These are phyloP conservation scores for Yponomeuta sedellus DNA, from an alignment of 2,888 invertebrate genomes.

Conservation along the genomic window DNA sequence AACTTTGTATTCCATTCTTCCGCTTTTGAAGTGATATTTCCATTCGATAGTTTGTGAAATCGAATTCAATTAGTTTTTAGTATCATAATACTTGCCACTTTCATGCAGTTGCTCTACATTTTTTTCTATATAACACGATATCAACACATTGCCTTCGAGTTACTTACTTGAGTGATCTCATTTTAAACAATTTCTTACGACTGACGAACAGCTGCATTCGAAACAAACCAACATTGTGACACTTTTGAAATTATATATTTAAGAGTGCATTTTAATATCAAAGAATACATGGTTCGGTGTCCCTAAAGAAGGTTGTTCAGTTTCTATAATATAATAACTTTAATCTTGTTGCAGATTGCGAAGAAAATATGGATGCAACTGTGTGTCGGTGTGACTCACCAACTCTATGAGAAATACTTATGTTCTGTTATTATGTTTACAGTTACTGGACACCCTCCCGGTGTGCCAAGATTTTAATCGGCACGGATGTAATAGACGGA, in stretches of 20 bases:
- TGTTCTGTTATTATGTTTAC: conserved; percentile 72
- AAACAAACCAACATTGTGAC: background rate
- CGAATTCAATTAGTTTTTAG: background rate
- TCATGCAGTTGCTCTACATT: conserved; percentile 46
- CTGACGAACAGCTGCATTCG: background rate
- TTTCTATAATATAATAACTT: background rate
- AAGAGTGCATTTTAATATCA: background rate
- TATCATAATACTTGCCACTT: conserved; percentile 26
- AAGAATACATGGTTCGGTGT: background rate
- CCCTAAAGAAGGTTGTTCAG: background rate
- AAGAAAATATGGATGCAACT: conserved; percentile 34
- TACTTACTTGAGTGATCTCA: background rate
- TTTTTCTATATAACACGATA: conserved; percentile 13
- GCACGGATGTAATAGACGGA: conserved; percentile 96
- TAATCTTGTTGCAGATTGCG: background rate
- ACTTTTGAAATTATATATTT: background rate
- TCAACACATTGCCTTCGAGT: background rate
- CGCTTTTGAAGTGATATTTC: background rate
- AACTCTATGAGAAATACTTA: conserved; percentile 27
- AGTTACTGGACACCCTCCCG: conserved; percentile 99
- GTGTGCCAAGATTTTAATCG: conserved; percentile 99
- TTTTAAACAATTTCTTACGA: background rate
- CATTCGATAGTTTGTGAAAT: conserved; percentile 16
- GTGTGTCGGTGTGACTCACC: conserved; percentile 27
- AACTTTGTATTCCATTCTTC: background rate